Evolutionary conservation across 53 echinoderm and acorn worm genomes (phyloP), one percentile per base, ranked within the genome.

Genomic region (Apostichopus leukothele): DNA sequence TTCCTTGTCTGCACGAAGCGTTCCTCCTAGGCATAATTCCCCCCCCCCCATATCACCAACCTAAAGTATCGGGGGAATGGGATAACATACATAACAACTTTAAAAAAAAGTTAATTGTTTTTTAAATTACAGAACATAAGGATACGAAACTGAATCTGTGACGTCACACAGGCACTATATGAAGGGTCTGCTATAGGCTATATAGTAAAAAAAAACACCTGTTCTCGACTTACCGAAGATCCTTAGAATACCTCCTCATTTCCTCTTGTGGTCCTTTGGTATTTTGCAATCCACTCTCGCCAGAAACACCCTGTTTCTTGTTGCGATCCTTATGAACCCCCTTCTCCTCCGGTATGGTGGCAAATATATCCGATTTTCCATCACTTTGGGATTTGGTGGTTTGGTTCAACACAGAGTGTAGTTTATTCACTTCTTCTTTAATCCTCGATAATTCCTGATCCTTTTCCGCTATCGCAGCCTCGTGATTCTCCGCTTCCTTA

Each of bases 271-370:
- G 73, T 61, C 78, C 80, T 66, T 87, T 89, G 71, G 84, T 88
- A 6, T 78, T 74, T 50, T 92, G 78, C 3, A 90, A 75, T 0
- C 94, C 97, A 68, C 97, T 95, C 74, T 98, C 98, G 11, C 95
- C 95, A 0, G 95, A 96, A 13, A 96, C 95, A 5, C 98, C 98
- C 73, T 96, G 98, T 88, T 98, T 98, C 91, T 98, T 98, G 83
- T 93, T 98, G 20, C 95, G 90, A 78, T 98, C 93, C 50, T 91
- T 91, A 0, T 27, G 79, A 6, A 91, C 95, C 26, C 93, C 95
- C 13, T 83, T 89, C 4, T 91, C 89, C 92, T 93, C 92, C 51
- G 89, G 90, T 11, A 95, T 93, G 75, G 95, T 93, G 1, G 93
- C 77, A 54, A 92, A 21, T 54, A 91, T 76, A 59, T 94, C 94